A percentile compares a stretch with the other conserved stretches of the same genome.
Evolutionary conservation across 2,797 vertebrate genomes (phyloP).

Genomic region (Xenentodon cancila): DNA sequence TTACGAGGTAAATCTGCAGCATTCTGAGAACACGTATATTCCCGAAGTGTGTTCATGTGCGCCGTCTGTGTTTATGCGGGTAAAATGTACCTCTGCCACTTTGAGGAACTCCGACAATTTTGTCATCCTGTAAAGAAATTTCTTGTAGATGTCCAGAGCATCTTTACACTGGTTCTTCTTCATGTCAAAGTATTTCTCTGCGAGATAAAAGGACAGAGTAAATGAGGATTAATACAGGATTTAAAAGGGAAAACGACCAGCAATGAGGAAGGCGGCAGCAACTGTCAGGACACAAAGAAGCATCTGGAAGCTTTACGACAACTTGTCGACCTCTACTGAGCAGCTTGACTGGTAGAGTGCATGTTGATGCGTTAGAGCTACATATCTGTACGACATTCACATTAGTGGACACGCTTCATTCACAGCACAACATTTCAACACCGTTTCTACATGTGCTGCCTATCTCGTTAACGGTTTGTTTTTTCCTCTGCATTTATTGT

Average conservation of each 20-base stretch:
- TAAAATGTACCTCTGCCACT: constrained; percentile 89
- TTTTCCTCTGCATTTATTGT: background rate
- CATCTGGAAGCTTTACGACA: constrained; percentile 26
- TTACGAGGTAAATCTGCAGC: background rate
- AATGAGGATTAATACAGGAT: background rate
- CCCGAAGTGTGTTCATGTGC: background rate
- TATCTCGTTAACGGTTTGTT: too few species aligned
- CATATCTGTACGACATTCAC: too few species aligned
- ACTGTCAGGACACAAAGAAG: constrained; percentile 4
- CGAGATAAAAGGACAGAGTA: background rate
- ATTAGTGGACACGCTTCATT: too few species aligned
- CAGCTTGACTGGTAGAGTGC: constrained; percentile 4
- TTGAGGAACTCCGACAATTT: constrained; percentile 94
- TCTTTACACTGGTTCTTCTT: constrained; percentile 97
- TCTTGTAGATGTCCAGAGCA: constrained; percentile 96
- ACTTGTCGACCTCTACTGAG: background rate
- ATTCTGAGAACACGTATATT: background rate
- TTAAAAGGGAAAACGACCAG: background rate
- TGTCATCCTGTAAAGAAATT: constrained; percentile 93
- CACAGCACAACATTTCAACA: too few species aligned
- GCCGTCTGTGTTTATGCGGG: background rate
- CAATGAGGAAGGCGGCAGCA: background rate
- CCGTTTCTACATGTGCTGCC: too few species aligned
- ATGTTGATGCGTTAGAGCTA: too few species aligned
- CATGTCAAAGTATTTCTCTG: constrained; percentile 97